phyloP scores from a whole-genome alignment of 2,888 invertebrate species.

The Habrosyne pyritoides region DNA sequence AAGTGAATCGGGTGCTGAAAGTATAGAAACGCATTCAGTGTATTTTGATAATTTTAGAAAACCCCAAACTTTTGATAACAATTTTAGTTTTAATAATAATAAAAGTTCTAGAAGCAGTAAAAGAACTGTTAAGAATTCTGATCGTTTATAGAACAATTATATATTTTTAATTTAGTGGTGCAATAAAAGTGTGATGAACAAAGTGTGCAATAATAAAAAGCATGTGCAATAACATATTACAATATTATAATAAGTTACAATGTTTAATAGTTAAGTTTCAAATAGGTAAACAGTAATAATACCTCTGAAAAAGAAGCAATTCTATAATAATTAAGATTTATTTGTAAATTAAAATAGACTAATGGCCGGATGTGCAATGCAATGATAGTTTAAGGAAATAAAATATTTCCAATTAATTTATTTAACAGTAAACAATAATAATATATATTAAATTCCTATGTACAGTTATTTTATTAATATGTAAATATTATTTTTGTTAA shows the following conservation, averaged over 20 bases:
- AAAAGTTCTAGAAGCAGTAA: conserved; percentile 48
- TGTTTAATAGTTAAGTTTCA: conserved; percentile 15
- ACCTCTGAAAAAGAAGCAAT: conserved; percentile 13
- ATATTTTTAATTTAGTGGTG: conserved; percentile 11
- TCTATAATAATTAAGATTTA: conserved; percentile 7
- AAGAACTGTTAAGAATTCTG: conserved; percentile 42
- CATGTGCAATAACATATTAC: conserved; percentile 47
- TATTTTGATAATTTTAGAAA: conserved; percentile 90
- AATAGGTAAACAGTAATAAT: conserved; percentile 27
- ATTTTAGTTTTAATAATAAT: conserved; percentile 38
- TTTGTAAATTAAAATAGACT: conserved; percentile 9
- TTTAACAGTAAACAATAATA: conserved; percentile 14
- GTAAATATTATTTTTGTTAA: conserved; percentile 17
- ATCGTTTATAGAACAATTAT: conserved; percentile 36
- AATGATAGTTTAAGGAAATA: conserved; percentile 62
- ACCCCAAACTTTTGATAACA: conserved; percentile 51
- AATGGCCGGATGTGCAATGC: conserved; percentile 81
- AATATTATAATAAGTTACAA: conserved; percentile 16
- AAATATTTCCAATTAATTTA: conserved; percentile 21
- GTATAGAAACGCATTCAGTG: conserved; percentile 93
- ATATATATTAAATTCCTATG: conserved; percentile 12
- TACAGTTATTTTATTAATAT: conserved; percentile 27
- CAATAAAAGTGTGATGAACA: conserved; percentile 17
- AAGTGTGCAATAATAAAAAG: conserved; percentile 65
- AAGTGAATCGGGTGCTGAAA: conserved; percentile 94